Evolutionary conservation across 2,113 vertebrate species (phyloP), one percentile per base, ranked within the genome.

Genomic region (Romanogobio albipinnatus): DNA sequence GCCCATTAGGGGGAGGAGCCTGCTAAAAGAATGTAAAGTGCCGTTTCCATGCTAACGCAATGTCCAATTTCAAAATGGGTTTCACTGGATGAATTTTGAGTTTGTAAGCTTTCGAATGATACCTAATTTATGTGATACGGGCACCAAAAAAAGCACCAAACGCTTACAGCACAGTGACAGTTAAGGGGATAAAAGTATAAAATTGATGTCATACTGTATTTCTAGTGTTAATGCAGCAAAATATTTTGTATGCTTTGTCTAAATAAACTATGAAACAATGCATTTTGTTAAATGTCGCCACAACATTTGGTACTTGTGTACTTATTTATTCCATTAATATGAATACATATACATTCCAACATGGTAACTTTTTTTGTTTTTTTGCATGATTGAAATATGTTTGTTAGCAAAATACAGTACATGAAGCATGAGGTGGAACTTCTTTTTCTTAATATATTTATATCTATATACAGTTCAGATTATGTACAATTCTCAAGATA

Each of bases 291-390:
- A 87, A 89, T 61, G 82, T 91, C 90, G 91, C 94, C 92, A 91
- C 47, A 51, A 90, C 64, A 39, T 68, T 11, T 8, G 29, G 24
- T 56, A 43, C 64, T 70, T 8, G 29, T 56, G 64, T 82, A 90
- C 92, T 91, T 76, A 58, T 88, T 93, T 90, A 92, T 88, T 89
- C 58, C 81, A 71, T 59, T 90, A 87, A 78, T 83, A 86, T 88
- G 92, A 92, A 91, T 91, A 92, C 91, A 89, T 90, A 88, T 90
- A 93, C 93, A 93, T 92, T 94, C 92, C 92, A 92, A 91, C 88
- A 73, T 79, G 62, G 80, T 83, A 56, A 77, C 62, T 43, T 61
- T 36, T 33, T 29, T 33, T 33, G 7, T 39, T 39, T 36, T 82
- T 83, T 88, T 78, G 68, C 83, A 86, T 90, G 90, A 93, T 47